Percentiles rank a stretch among this genome's conserved stretches.
Evolutionary conservation across 2,797 vertebrate species (phyloP).

Genomic region (Peromyscus attwateri): DNA sequence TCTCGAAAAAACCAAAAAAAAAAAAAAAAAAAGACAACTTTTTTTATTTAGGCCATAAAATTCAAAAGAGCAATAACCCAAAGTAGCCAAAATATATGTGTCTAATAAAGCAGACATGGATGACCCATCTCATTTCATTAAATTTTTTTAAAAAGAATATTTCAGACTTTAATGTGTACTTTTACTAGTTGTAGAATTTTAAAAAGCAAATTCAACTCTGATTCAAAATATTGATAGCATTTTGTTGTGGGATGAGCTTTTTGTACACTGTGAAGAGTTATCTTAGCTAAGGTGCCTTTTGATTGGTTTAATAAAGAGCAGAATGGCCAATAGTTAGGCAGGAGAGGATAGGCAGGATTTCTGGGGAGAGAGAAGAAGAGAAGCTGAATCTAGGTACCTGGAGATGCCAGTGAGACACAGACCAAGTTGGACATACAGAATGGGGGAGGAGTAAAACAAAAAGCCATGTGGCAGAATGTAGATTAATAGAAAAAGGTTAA

Average conservation of each 20-base stretch:
- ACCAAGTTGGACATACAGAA: neutral
- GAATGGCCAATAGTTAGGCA: neutral
- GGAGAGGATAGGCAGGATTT: neutral
- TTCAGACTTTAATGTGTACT: neutral
- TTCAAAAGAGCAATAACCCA: neutral
- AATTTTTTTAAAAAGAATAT: neutral
- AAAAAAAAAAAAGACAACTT: too few relatives aligned
- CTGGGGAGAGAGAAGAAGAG: neutral
- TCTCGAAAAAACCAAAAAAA: too few relatives aligned
- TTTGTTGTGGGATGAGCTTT: neutral
- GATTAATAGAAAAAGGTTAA: neutral
- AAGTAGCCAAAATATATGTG: neutral
- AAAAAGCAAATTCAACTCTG: neutral
- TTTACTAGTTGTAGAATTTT: neutral
- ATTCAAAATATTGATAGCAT: neutral
- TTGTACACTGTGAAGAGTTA: neutral
- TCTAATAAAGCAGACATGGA: slow-evolving; percentile 1
- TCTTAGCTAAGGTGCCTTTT: neutral
- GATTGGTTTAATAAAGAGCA: neutral
- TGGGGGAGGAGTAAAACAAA: neutral
- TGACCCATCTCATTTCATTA: neutral
- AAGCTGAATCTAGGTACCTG: neutral
- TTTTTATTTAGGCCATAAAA: slow-evolving; percentile 38
- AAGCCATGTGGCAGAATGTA: neutral
- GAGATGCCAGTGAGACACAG: neutral